These are phyloP conservation scores for Sebastes fasciatus DNA, from an alignment of 2,113 vertebrate species.

Conservation along the genomic window DNA sequence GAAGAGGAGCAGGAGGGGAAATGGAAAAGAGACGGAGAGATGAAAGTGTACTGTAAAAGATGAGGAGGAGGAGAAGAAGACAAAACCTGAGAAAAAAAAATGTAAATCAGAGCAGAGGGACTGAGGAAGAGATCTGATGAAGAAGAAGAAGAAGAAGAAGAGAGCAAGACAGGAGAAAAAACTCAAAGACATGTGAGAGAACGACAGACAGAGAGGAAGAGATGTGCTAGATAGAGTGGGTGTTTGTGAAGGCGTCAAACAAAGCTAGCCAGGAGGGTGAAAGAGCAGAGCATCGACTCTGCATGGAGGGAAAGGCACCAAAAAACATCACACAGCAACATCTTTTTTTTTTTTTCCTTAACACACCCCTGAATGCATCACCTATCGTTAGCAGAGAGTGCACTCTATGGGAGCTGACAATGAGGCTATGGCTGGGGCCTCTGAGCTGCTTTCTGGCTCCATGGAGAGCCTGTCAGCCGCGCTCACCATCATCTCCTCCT, in stretches of 20 bases:
- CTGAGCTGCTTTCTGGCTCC: constrained; percentile 53
- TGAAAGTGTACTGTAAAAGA: neutral
- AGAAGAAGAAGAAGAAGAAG: constrained; percentile 32
- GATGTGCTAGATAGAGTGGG: constrained; percentile 69
- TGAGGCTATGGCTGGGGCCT: constrained; percentile 4
- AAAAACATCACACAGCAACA: neutral
- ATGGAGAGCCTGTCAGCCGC: constrained; percentile 64
- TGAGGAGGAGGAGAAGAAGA: constrained; percentile 16
- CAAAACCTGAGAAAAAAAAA: constrained; percentile 51
- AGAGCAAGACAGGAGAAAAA: constrained; percentile 45
- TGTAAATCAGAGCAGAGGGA: constrained; percentile 63
- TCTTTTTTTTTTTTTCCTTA: neutral
- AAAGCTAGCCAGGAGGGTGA: constrained; percentile 56
- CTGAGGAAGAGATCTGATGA: neutral
- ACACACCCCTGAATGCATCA: constrained; percentile 55
- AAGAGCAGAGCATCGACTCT: constrained; percentile 36
- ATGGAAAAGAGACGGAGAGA: neutral
- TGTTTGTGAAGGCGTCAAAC: constrained; percentile 76
- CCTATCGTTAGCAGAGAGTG: constrained; percentile 23
- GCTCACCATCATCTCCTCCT: constrained; percentile 63
- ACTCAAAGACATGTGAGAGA: constrained; percentile 31
- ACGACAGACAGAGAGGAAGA: constrained; percentile 19
- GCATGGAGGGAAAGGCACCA: neutral
- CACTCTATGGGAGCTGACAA: constrained; percentile 1
- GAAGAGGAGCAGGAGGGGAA: neutral